Base-by-base conservation (phyloP, 2,888 invertebrate genomes). In the Dione vanillae region DNA sequence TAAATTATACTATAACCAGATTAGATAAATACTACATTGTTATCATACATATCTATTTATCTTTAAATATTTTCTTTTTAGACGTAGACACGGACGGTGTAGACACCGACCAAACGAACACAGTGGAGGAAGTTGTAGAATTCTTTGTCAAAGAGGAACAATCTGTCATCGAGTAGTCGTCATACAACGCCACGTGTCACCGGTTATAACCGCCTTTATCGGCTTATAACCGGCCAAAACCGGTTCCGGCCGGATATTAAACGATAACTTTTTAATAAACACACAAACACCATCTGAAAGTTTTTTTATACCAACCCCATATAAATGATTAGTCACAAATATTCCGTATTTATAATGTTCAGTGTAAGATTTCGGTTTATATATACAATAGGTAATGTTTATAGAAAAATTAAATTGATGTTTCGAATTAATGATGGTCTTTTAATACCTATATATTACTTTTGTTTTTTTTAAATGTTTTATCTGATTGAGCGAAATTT, bases 111-210 rank as follows among this genome's bases (percentile, higher is more conserved):
- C 94, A 95, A 65, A 95, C 95, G 81, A 98, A 98, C 88, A 96
- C 98, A 82, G 98, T 98, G 87, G 99, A 99, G 87, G 99, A 99
- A 94, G 95, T 97, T 85, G 96, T 99, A 83, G 99, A 99, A 96
- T 98, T 99, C 96, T 97, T 99, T 94, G 96, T 99, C 87, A 98
- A 98, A 95, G 98, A 99, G 94, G 98, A 99, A 95, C 95, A 95
- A 83, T 96, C 96, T 20, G 90, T 95, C 79, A 94, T 97, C 85
- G 97, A 97, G 94, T 97, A 96, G 90, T 92, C 90, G 81, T 83
- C 86, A 91, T 90, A 81, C 74, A 73, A 59, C 67, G 72, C 68
- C 77, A 81, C 84, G 85, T 85, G 78, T 67, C 67, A 54, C 67
- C 71, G 71, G 73, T 56, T 52, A 12, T 51, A 68, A 67, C 59